Base-by-base conservation (phyloP, 2,797 vertebrate species). In the Cetoscarus ocellatus region DNA sequence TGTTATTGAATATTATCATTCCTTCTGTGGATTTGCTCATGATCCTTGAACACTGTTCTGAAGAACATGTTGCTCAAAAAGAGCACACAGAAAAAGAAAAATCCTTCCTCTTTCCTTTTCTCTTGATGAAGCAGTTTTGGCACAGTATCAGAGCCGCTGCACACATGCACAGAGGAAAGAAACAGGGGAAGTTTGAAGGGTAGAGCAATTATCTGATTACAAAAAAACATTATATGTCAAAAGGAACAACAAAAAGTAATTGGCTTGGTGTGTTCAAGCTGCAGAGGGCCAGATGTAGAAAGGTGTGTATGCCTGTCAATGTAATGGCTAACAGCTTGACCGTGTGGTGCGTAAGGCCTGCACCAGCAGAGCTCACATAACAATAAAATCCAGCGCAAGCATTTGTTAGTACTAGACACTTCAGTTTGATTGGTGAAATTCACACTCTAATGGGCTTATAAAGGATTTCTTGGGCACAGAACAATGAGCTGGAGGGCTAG, bases 371-470 rank as follows among this genome's bases (percentile, higher is more conserved):
- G 77, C 82, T 84, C 61, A 63, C 86, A 84, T 76, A 48, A 77
- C 88, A 85, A 85, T 90, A 93, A 91, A 93, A 91, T 74, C 78
- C 80, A 77, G 64, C 43, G 75, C 82, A 67, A 75, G 86, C 87
- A 75, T 92, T 92, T 87, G 91, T 92, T 90, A 91, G 86, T 67
- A 69, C 84, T 80, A 92, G 85, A 84, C 82, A 73, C 87, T 86
- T 67, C 73, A 71, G 77, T 90, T 90, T 93, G 92, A 91, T 93
- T 92, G 91, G 89, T 88, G 81, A 89, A 91, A 91, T 92, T 90
- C 83, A 86, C 90, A 87, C 81, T 87, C 84, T 94, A 94, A 93
- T 93, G 72, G 90, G 90, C 92, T 92, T 90, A 93, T 93, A 92
- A 94, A 93, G 84, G 84, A 92, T 89, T 89, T 86, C 81, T 90